A percentile compares a stretch with the other conserved stretches of the same genome.
Evolutionary conservation across 2,888 invertebrate species (phyloP).

Genomic region (Cyclophora punctaria): DNA sequence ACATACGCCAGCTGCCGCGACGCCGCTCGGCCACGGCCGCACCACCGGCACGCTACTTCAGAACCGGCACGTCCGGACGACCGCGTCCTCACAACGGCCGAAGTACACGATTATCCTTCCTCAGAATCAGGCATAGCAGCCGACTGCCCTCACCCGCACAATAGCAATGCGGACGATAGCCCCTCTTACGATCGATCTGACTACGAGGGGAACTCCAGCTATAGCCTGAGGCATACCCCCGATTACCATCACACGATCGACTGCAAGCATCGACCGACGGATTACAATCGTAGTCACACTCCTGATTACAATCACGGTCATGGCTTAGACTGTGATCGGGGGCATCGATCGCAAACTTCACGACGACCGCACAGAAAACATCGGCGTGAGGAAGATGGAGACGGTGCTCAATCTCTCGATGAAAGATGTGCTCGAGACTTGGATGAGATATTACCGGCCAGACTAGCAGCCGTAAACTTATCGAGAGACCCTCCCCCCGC

Average conservation of each 20-base stretch:
- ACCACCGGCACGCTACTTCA: conserved; percentile 62
- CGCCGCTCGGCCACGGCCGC: conserved; percentile 51
- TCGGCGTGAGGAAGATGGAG: conserved; percentile 54
- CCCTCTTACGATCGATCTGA: conserved; percentile 66
- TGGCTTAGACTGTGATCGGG: conserved; percentile 54
- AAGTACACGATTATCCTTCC: conserved; percentile 72
- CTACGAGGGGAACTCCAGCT: conserved; percentile 62
- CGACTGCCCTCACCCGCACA: conserved; percentile 66
- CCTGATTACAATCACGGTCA: conserved; percentile 63
- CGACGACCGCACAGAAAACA: conserved; percentile 55
- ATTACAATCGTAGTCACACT: conserved; percentile 61
- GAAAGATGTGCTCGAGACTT: conserved; percentile 67
- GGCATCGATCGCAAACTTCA: conserved; percentile 58
- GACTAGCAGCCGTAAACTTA: conserved; percentile 65
- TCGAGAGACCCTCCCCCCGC: conserved; percentile 63
- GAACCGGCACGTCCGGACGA: conserved; percentile 68
- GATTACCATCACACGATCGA: conserved; percentile 61
- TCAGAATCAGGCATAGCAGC: conserved; percentile 72
- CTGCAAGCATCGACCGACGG: conserved; percentile 55
- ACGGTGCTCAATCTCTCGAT: conserved; percentile 64
- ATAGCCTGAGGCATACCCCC: conserved; percentile 55
- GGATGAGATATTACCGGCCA: conserved; percentile 68
- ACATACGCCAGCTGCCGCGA: conserved; percentile 67
- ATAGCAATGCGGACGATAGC: conserved; percentile 64
- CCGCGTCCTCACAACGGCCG: conserved; percentile 62